Percentiles rank a stretch among this genome's conserved stretches.
Evolutionary conservation across 2,888 invertebrate species (phyloP).

Genomic region (Andrena haemorrhoa): DNA sequence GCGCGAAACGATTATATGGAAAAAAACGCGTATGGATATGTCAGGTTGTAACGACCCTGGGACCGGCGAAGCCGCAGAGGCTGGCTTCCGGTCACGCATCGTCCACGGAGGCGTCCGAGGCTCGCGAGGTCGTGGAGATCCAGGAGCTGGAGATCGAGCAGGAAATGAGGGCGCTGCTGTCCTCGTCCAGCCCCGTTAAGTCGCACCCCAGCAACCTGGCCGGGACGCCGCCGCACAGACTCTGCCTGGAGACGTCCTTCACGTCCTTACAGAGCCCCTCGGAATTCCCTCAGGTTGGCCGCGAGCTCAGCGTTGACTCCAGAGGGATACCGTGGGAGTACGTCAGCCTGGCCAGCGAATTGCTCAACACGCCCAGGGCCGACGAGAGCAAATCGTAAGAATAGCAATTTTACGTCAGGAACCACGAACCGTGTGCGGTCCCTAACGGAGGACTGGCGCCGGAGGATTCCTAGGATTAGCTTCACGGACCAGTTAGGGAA

Average conservation of each 20-base stretch:
- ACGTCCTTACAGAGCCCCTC: conserved; percentile 88
- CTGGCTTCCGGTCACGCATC: conserved; percentile 81
- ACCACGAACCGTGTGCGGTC: conserved; percentile 29
- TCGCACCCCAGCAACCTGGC: conserved; percentile 63
- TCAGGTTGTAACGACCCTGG: conserved; percentile 92
- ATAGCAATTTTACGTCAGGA: conserved; percentile 56
- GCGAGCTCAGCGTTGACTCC: conserved; percentile 83
- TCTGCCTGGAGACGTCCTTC: conserved; percentile 92
- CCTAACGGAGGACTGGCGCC: conserved; percentile 13
- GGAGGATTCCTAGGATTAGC: conserved; percentile 32
- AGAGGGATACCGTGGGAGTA: conserved; percentile 85
- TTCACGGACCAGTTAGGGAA: neutral
- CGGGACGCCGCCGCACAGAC: conserved; percentile 83
- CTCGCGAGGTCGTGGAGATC: conserved; percentile 74
- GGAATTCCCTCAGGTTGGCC: conserved; percentile 80
- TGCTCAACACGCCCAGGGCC: conserved; percentile 79
- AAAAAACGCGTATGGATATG: conserved; percentile 63
- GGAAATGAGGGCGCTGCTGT: conserved; percentile 84
- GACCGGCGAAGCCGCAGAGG: conserved; percentile 92
- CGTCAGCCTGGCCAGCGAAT: conserved; percentile 83
- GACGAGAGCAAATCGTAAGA: conserved; percentile 81
- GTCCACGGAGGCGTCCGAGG: conserved; percentile 78
- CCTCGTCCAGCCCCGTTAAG: conserved; percentile 86
- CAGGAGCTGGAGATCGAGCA: conserved; percentile 81
- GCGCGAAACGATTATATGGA: conserved; percentile 53